phyloP scores from a whole-genome alignment of 2,797 vertebrate genomes.

The Poeciliopsis presidionis region DNA sequence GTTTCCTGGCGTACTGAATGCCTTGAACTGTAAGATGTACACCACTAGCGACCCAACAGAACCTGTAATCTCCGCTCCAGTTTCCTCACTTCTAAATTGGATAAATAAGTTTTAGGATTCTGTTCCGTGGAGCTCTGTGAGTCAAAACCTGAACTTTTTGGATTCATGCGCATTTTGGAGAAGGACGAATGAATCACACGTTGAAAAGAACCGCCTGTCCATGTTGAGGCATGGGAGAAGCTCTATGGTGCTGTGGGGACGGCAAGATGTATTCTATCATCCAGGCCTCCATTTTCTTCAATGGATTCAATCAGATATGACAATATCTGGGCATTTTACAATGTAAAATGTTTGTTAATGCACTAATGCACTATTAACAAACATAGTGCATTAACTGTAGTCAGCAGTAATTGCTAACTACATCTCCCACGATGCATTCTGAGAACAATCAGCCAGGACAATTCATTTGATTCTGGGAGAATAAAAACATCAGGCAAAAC shows the following conservation, averaged over 20 bases:
- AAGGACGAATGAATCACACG: not conserved
- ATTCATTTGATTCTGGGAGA: not conserved
- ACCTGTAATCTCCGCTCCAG: not conserved
- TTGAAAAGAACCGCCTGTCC: not conserved
- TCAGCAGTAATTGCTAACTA: not conserved
- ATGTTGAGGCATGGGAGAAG: not conserved
- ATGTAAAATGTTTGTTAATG: not conserved
- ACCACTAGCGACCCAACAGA: not conserved
- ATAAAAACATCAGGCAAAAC: not conserved
- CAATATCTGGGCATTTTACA: not conserved
- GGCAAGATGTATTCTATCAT: not conserved
- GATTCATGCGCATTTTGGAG: not conserved
- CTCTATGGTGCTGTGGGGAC: too few species aligned
- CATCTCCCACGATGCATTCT: not conserved
- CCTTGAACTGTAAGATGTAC: not conserved
- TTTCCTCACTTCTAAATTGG: not conserved
- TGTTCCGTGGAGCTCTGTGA: not conserved
- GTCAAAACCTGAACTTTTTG: not conserved
- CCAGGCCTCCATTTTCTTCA: too few species aligned
- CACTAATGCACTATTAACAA: too few species aligned
- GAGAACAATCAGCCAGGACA: not conserved
- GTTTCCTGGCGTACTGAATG: not conserved
- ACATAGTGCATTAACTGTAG: too few species aligned
- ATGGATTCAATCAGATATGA: too few species aligned
- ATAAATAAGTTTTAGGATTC: not conserved